phyloP scores from a whole-genome alignment of 1,140 invertebrate species.

The Tigriopus japonicus region DNA sequence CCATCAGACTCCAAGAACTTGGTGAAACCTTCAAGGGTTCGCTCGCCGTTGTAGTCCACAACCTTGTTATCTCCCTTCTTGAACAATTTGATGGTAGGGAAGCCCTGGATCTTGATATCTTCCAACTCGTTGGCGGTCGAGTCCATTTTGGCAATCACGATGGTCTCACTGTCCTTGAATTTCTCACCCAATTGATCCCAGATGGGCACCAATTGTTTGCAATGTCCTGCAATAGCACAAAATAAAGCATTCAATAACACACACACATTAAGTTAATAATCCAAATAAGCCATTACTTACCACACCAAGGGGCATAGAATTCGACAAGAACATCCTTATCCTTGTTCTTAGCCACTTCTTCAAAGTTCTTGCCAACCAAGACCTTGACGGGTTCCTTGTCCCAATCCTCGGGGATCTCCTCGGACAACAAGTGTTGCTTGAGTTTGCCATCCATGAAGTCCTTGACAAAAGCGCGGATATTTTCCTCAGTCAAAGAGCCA shows the following conservation, averaged over 20 bases:
- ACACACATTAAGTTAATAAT: neutral
- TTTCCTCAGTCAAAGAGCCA: constrained; percentile 50
- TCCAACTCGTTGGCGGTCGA: constrained; percentile 91
- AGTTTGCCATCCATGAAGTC: constrained; percentile 76
- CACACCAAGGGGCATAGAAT: constrained; percentile 93
- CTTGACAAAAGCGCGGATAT: constrained; percentile 62
- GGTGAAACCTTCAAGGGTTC: constrained; percentile 60
- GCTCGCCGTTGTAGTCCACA: constrained; percentile 82
- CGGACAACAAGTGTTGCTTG: constrained; percentile 79
- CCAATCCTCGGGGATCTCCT: constrained; percentile 94
- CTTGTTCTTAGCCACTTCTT: constrained; percentile 71
- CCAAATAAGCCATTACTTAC: constrained; percentile 2
- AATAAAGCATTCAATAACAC: neutral
- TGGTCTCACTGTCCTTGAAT: constrained; percentile 41
- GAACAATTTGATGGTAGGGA: constrained; percentile 93
- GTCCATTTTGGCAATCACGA: constrained; percentile 97
- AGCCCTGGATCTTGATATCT: constrained; percentile 78
- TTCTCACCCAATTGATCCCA: constrained; percentile 45
- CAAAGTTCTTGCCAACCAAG: constrained; percentile 87
- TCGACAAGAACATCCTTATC: constrained; percentile 89
- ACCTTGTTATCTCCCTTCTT: constrained; percentile 73
- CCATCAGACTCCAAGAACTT: constrained; percentile 13
- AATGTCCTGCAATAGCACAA: constrained; percentile 43
- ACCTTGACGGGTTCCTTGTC: constrained; percentile 83
- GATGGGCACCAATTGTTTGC: constrained; percentile 87